phyloP scores from a whole-genome alignment of 2,888 invertebrate genomes.

The Ophioninae sp. region DNA sequence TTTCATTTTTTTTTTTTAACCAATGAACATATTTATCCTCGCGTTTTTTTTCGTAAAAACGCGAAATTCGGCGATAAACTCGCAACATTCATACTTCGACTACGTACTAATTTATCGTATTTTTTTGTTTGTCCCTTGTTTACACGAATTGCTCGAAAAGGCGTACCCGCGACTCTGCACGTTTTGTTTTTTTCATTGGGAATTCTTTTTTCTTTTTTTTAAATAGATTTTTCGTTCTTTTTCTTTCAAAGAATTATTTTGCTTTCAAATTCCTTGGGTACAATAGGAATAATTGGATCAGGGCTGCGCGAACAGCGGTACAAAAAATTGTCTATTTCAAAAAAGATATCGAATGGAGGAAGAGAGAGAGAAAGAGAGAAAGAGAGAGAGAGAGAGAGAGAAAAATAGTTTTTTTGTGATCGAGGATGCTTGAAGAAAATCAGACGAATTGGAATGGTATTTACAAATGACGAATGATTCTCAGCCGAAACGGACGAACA shows the following conservation, averaged over 20 bases:
- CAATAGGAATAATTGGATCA: constrained; percentile 40
- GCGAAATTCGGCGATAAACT: constrained; percentile 37
- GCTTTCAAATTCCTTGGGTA: not conserved
- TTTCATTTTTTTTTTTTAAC: not conserved
- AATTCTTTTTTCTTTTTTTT: constrained; percentile 20
- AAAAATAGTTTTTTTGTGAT: constrained; percentile 29
- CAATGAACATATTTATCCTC: not conserved
- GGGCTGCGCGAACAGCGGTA: constrained; percentile 38
- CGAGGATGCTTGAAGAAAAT: constrained; percentile 10
- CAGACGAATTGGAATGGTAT: constrained; percentile 66
- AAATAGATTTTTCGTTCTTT: not conserved
- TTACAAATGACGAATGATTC: constrained; percentile 66
- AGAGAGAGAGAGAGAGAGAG: not conserved
- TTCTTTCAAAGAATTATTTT: not conserved
- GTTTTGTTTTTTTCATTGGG: constrained; percentile 39
- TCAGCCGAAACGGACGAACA: constrained; percentile 32
- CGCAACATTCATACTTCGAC: constrained; percentile 47
- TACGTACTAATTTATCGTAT: constrained; percentile 47
- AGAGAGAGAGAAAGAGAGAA: not conserved
- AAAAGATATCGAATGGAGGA: not conserved
- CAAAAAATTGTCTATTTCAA: constrained; percentile 42
- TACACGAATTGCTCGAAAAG: constrained; percentile 51
- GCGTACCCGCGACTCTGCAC: constrained; percentile 52
- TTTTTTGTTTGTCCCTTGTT: constrained; percentile 36
- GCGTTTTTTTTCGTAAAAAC: constrained; percentile 4